phyloP scores from a whole-genome alignment of 2,888 invertebrate genomes.

The Trachelus troglodyta region DNA sequence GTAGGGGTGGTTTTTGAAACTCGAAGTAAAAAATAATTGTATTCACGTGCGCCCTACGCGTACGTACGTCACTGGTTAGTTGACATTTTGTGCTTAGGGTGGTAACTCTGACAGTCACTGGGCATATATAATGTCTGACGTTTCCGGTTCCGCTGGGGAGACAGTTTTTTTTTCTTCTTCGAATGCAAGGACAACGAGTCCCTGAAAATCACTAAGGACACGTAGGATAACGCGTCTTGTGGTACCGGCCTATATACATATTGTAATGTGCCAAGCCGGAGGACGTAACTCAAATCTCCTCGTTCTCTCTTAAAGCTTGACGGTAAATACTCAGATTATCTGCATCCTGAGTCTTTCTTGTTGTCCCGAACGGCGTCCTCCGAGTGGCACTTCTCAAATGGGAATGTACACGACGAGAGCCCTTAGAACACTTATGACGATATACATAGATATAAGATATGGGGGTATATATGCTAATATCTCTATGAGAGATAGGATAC shows the following conservation, averaged over 20 bases:
- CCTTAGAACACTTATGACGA: neutral
- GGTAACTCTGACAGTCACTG: neutral
- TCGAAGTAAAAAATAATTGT: conserved; percentile 38
- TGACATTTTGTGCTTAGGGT: neutral
- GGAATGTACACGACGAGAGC: neutral
- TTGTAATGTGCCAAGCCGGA: neutral
- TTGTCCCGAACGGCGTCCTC: neutral
- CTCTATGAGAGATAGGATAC: neutral
- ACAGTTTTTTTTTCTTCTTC: conserved; percentile 20
- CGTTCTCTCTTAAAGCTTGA: conserved; percentile 26
- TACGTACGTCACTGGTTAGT: neutral
- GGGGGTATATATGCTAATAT: neutral
- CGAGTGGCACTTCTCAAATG: neutral
- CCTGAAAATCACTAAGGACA: conserved; percentile 6
- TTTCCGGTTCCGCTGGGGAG: conserved; percentile 42
- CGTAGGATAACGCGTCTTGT: neutral
- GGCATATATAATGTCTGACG: conserved; percentile 55
- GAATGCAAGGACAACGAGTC: conserved; percentile 9
- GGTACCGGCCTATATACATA: neutral
- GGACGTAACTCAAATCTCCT: conserved; percentile 20
- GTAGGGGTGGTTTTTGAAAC: conserved; percentile 21
- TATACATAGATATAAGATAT: neutral
- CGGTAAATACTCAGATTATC: conserved; percentile 59
- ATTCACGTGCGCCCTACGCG: conserved; percentile 36
- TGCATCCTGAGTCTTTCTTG: conserved; percentile 32